Evolutionary conservation across 53 echinoderm and acorn worm species (phyloP).

Genomic region (Holothuria scabra): DNA sequence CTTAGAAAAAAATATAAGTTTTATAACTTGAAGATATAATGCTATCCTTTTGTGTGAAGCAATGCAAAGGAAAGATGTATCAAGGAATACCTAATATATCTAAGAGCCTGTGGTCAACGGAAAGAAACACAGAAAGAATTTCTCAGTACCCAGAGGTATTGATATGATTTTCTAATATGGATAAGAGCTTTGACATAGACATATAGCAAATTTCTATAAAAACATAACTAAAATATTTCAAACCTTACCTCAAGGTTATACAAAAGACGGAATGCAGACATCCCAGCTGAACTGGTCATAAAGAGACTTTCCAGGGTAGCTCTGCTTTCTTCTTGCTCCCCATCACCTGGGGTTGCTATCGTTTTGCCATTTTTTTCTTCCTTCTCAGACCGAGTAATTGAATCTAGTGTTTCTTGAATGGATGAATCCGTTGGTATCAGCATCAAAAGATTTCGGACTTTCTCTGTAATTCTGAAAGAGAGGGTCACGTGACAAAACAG

Average conservation of each 20-base stretch:
- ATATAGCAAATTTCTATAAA: no score
- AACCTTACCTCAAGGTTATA: conserved; percentile 87
- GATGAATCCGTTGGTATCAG: conserved; percentile 93
- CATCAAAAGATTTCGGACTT: conserved; percentile 89
- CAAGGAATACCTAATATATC: no score
- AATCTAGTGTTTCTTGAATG: conserved; percentile 84
- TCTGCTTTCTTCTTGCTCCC: conserved; percentile 56
- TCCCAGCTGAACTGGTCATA: conserved; percentile 76
- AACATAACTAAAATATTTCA: not conserved
- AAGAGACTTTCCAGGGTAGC: conserved; percentile 83
- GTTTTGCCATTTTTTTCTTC: not conserved
- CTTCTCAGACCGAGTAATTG: conserved; percentile 52
- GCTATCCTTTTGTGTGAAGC: no score
- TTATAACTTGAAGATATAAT: no score
- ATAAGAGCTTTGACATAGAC: no score
- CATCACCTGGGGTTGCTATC: not conserved
- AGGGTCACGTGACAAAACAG: no score
- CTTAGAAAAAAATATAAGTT: no score
- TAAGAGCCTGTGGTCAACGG: no score
- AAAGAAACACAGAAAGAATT: no score
- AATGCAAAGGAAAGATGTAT: no score
- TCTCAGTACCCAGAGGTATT: no score
- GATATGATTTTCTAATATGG: no score
- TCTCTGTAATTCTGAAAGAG: conserved; percentile 77
- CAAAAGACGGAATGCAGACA: conserved; percentile 95